phyloP scores from a whole-genome alignment of 2,888 invertebrate genomes.

The Aspidapion aeneum region DNA sequence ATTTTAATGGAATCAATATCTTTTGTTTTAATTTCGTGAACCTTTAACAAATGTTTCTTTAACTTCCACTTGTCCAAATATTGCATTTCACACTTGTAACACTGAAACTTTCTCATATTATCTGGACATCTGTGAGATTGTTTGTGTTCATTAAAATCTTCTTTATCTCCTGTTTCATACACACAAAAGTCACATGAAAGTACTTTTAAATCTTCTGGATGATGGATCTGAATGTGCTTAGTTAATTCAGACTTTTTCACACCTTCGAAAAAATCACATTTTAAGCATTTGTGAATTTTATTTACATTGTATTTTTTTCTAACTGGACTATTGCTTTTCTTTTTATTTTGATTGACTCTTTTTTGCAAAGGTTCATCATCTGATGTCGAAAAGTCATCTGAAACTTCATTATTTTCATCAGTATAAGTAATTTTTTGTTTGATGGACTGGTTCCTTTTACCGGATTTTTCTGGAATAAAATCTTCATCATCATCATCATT shows the following conservation, averaged over 20 bases:
- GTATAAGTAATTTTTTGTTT: not conserved
- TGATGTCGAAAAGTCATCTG: no score
- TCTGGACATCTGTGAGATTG: constrained; percentile 8
- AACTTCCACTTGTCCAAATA: constrained; percentile 5
- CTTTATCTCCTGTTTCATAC: not conserved
- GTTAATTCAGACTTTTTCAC: not conserved
- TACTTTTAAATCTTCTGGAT: not conserved
- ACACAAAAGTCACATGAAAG: not conserved
- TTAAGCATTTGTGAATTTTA: no score
- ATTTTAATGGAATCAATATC: constrained; percentile 19
- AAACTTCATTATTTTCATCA: no score
- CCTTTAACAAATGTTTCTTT: constrained; percentile 16
- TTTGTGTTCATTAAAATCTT: constrained; percentile 1
- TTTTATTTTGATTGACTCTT: not conserved
- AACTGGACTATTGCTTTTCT: not conserved
- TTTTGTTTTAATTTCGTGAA: constrained; percentile 23
- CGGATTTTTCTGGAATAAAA: not conserved
- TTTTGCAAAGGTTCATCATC: no score
- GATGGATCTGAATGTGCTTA: not conserved
- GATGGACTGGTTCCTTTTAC: not conserved
- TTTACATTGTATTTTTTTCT: no score
- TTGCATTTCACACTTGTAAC: not conserved
- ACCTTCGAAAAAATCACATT: not conserved
- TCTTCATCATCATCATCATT: not conserved
- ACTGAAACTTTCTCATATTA: constrained; percentile 7